phyloP scores from a whole-genome alignment of 2,113 vertebrate species.

The Macrotus californicus region DNA sequence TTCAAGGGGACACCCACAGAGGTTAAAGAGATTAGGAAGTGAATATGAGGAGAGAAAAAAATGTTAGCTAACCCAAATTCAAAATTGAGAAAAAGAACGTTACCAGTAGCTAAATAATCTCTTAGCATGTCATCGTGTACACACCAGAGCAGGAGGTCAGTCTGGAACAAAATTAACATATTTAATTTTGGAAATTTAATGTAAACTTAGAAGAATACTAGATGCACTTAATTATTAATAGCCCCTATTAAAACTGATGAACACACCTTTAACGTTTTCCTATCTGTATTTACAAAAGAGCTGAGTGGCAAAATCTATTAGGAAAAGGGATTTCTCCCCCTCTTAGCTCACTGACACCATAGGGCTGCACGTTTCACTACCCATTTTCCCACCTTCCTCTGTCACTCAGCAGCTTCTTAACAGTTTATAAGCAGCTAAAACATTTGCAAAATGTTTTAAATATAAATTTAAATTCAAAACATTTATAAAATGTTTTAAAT shows the following conservation, averaged over 20 bases:
- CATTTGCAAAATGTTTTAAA: not conserved
- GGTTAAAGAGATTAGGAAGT: not conserved
- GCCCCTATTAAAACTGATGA: not conserved
- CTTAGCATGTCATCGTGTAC: not conserved
- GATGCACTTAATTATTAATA: slow-evolving; percentile 50
- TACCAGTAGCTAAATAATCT: not conserved
- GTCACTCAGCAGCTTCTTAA: not conserved
- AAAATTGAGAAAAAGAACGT: slow-evolving; percentile 18
- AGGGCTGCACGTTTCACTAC: not conserved
- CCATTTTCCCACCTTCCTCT: not conserved
- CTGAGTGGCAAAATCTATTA: not conserved
- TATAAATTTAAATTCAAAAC: not conserved
- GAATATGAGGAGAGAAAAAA: not conserved
- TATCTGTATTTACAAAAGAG: not conserved
- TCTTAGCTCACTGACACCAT: not conserved
- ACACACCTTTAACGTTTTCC: not conserved
- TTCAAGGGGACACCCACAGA: not conserved
- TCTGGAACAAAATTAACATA: slow-evolving; percentile 24
- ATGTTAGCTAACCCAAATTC: not conserved
- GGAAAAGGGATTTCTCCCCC: not conserved
- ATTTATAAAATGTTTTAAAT: not conserved
- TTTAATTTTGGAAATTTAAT: slow-evolving; percentile 28
- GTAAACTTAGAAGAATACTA: slow-evolving; percentile 41
- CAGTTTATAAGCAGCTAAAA: not conserved
- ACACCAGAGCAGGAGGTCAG: not conserved